Percentiles rank a stretch among this genome's conserved stretches.
Conservation (phyloP, 1,140 invertebrate genomes). For the Magallana ariakensis region DNA sequence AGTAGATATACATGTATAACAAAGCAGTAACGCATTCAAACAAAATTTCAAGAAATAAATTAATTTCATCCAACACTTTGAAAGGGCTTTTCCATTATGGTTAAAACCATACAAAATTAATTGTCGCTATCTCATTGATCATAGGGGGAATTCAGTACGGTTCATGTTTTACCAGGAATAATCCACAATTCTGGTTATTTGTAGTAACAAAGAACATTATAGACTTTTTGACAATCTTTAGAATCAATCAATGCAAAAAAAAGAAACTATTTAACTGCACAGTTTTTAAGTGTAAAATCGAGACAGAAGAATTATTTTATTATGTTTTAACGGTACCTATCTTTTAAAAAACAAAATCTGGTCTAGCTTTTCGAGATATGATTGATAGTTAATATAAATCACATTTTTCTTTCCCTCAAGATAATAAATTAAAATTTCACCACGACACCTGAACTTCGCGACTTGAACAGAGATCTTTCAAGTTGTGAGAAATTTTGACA, state of each 20-base stretch:
- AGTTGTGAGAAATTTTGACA: slow-evolving; percentile 37
- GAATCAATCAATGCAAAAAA: not conserved
- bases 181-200: not conserved
- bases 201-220: not conserved
- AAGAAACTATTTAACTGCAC: not conserved
- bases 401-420: not conserved
- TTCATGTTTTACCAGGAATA: not conserved
- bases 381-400: slow-evolving; percentile 29
- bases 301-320: not conserved
- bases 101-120: not conserved
- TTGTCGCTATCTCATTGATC: not conserved
- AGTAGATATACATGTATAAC: slow-evolving; percentile 1
- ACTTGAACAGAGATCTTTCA: slow-evolving; percentile 34
- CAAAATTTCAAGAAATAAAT: not conserved
- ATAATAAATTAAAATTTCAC: slow-evolving; percentile 27
- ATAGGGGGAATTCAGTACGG: not conserved
- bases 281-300: not conserved
- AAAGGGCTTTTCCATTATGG: not conserved
- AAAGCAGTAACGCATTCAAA: not conserved
- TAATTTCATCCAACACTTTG: not conserved
- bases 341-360: not conserved
- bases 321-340: slow-evolving; percentile 21
- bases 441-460: slow-evolving; percentile 23
- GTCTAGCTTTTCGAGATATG: not conserved
- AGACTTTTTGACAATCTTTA: not conserved